phyloP scores from a whole-genome alignment of 2,113 vertebrate species.

The Tragelaphus strepsiceros region DNA sequence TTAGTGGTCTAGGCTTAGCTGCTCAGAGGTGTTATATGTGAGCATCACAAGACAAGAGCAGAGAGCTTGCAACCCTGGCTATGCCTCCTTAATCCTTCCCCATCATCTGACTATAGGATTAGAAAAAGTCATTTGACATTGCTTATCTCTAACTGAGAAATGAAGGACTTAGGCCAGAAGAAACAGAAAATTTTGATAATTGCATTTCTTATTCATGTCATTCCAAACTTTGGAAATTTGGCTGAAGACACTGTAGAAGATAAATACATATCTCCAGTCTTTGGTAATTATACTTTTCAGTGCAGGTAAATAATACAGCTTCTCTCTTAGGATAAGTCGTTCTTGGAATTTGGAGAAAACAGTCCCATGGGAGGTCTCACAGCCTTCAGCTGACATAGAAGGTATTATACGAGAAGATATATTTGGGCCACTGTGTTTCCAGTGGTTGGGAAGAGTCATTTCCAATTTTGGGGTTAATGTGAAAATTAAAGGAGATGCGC shows the following conservation, averaged over 20 bases:
- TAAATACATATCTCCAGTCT: background rate
- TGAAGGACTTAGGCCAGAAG: background rate
- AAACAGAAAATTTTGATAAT: background rate
- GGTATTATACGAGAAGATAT: background rate
- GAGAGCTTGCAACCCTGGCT: background rate
- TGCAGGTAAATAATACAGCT: background rate
- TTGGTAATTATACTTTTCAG: background rate
- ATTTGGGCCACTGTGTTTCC: background rate
- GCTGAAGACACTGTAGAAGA: background rate
- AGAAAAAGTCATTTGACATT: background rate
- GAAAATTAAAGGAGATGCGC: background rate
- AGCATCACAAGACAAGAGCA: background rate
- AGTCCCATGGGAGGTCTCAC: background rate
- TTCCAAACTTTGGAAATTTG: background rate
- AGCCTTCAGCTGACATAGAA: background rate
- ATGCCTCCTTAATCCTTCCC: background rate
- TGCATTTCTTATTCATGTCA: background rate
- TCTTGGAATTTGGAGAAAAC: background rate
- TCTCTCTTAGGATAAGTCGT: background rate
- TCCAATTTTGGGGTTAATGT: background rate
- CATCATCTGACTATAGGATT: background rate
- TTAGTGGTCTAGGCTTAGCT: background rate
- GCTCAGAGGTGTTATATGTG: background rate
- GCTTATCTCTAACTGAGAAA: background rate
- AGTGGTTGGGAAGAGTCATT: background rate